Evolutionary conservation across 2,888 invertebrate species (phyloP), one percentile per base, ranked within the genome.

Genomic region (Phengaris alcon): DNA sequence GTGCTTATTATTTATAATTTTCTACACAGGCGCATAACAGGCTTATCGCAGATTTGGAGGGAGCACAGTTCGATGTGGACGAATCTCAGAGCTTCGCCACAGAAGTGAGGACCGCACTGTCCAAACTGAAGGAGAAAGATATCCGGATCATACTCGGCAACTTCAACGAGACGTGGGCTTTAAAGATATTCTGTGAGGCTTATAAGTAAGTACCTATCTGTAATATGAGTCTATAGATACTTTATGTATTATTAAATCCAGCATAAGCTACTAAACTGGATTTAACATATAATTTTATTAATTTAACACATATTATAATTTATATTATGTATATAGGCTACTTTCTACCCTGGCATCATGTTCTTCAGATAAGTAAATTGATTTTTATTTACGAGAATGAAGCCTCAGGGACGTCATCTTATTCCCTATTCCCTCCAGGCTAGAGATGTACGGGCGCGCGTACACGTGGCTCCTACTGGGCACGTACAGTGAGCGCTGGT

Each of bases 401-500:
- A 35, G 35, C 35, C 35, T 35, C 35, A 35, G 35, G 35, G 35
- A 35, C 35, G 35, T 35, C 35, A 35, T 35, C 0, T 3, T 35
- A 35, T 35, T 35, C 35, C 35, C 2, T 6, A 48, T 68, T 35
- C 3, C 13, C 44, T 79, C 0, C 88, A 96, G 96, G 80, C 89
- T 97, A 79, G 97, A 97, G 79, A 97, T 99, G 97, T 98, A 95
- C 86, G 99, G 99, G 0, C 94, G 97, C 7, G 97, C 98, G 77
- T 98, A 98, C 92, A 98, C 99, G 81, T 99, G 99, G 99, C 95
- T 99, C 1, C 96, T 99, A 48, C 97, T 98, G 92, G 98, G 98
- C 4, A 97, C 97, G 12, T 98, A 97, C 87, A 95, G 96, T 74
- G 95, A 94, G 76, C 96, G 96, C 95, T 97, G 97, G 97, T 95